These are phyloP conservation scores for Galagoides demidoff DNA, from an alignment of 2,797 vertebrate genomes.

Conservation along the genomic window DNA sequence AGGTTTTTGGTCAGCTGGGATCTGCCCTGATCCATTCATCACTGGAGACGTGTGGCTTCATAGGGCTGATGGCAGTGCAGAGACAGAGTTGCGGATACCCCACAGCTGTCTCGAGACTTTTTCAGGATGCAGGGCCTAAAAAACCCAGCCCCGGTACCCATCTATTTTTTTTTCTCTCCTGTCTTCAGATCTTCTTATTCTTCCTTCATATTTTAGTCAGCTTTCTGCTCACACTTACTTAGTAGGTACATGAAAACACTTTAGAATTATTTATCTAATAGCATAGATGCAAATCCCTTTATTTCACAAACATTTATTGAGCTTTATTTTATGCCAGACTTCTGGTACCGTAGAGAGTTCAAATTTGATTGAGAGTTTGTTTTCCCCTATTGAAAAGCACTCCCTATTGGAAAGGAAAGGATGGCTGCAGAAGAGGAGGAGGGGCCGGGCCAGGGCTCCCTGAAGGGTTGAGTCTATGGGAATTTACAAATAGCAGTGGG, in stretches of 20 bases:
- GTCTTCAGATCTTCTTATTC: not conserved
- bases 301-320: not conserved
- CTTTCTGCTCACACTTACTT: not conserved
- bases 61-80: not conserved
- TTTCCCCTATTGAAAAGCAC: not conserved
- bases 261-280: not conserved
- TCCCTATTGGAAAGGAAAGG: not conserved
- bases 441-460: not conserved
- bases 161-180: not conserved
- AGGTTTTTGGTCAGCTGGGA: not conserved
- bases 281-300: not conserved
- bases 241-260: not conserved
- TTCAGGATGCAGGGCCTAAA: not conserved
- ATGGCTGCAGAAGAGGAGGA: not conserved
- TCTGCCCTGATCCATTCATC: not conserved
- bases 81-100: no score
- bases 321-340: not conserved
- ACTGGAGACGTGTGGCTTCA: not conserved
- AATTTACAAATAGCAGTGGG: not conserved
- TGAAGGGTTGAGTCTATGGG: not conserved
- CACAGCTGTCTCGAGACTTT: rapidly evolving
- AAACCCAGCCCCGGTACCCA: not conserved
- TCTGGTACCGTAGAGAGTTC: not conserved
- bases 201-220: not conserved
- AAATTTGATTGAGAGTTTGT: not conserved